Conservation (phyloP, 2,888 invertebrate species). For the Auanema freiburgensis region DNA sequence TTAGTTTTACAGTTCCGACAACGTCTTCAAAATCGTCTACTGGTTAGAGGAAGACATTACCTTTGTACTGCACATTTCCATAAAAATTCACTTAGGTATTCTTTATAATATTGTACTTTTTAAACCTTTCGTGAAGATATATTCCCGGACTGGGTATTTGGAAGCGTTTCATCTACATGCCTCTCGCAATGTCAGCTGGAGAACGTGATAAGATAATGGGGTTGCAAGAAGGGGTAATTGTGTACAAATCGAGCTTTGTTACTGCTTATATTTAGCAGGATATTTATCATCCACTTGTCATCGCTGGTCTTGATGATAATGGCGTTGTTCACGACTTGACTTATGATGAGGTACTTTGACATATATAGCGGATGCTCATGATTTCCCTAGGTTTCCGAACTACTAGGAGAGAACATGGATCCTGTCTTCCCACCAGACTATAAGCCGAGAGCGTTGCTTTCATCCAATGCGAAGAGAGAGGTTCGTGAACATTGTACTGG, state of each 20-base stretch:
- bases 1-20: constrained; percentile 10
- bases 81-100: constrained; percentile 25
- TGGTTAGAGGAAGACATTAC: constrained; percentile 36
- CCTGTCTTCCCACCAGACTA: not conserved
- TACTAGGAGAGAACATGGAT: not conserved
- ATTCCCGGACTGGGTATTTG: constrained; percentile 19
- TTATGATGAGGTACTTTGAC: constrained; percentile 14
- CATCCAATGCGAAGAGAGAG: no score
- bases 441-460: no score
- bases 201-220: constrained; percentile 9
- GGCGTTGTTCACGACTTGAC: constrained; percentile 14
- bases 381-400: not conserved
- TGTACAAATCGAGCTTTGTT: not conserved
- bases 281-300: constrained; percentile 12
- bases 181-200: constrained; percentile 4
- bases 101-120: no score
- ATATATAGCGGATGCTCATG: no score
- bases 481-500: no score
- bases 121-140: no score
- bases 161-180: constrained; percentile 17
- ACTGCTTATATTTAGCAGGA: constrained; percentile 8
- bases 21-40: constrained; percentile 25
- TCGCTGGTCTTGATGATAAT: constrained; percentile 14
- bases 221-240: not conserved
- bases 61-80: constrained; percentile 36